Evolutionary conservation across 1,140 invertebrate genomes (phyloP), one percentile per base, ranked within the genome.

Genomic region (Drosophila ananassae): DNA sequence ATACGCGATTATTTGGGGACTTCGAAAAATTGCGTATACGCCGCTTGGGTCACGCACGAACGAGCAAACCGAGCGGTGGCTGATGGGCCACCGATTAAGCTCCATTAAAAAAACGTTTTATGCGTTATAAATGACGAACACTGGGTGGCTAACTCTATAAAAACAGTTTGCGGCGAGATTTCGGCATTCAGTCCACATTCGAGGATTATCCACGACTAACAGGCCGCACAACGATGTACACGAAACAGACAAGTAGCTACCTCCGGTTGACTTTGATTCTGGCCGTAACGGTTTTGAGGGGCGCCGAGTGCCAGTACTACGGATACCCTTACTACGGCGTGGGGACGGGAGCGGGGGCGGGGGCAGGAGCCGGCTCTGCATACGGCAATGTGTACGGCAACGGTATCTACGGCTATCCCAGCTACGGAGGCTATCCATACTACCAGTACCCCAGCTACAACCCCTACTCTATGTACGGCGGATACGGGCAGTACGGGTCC

Each of bases 41-140:
- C 74, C 79, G 64, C 53, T 60, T 62, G 28, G 12, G 58, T 39
- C 56, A 82, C 48, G 75, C 83, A 59, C 79, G 51, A 87, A 79
- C 74, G 56, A 89, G 37, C 82, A 66, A 82, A 79, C 78, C 51
- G 34, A 85, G 63, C 58, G 60, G 22, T 21, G 50, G 34, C 66
- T 78, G 75, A 83, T 79, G 71, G 50, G 25, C 34, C 13, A 50
- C 60, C 79, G 79, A 85, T 85, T 87, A 87, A 79, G 61, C 55
- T 50, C 47, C 66, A 87, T 87, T 87, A 89, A 87, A 87, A 89
- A 75, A 87, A 55, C 55, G 63, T 48, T 59, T 56, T 74, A 60
- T 62, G 74, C 28, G 56, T 57, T 68, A 46, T 76, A 68, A 71
- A 69, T 71, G 32, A 41, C 44, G 13, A 57, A 21, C 25, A 54